Base-by-base conservation (phyloP, 1,140 invertebrate genomes). In the Hylaeus anthracinus region DNA sequence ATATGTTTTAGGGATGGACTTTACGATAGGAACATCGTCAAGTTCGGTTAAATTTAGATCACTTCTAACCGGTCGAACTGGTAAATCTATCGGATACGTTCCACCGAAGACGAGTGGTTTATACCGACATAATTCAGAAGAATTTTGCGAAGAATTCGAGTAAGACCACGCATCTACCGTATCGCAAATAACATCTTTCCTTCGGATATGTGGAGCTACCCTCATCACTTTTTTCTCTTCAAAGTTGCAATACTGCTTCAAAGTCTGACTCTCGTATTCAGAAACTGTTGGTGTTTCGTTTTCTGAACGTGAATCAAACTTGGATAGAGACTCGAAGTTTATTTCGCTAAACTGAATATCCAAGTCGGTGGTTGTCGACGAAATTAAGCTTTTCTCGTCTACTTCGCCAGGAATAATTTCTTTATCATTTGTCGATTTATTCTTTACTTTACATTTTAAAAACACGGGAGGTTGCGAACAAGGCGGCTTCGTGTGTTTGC, bases 21-120 rank as follows among this genome's bases (percentile, higher is more conserved):
- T 75, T 37, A 69, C 48, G 56, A 26, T 56, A 41, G 63, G 56
- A 84, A 70, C 53, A 55, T 77, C 43, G 70, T 84, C 70, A 61
- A 53, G 67, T 60, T 83, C 74, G n/a, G 43, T 73, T 70, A 72
- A 51, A 70, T 58, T 37, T 75, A 72, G 51, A 72, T 81, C 65
- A 12, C 75, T 89, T 51, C n/a, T 80, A 74, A 43, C 14, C 1
- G 45, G 83, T 78, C 71, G 90, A 89, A 86, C 91, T 45, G 96
- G 96, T 83, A 94, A 93, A 89, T 97, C 97, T 65, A 97, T 97
- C 2, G 96, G 96, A 93, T 95, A 97, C 6, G 97, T 97, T 53
- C 97, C 97, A 71, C 96, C 96, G 89, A 97, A 97, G 58, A 97
- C 94, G 0, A 97, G 91, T 41, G 96, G 95, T 88, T 95, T 95